Evolutionary conservation across 2,888 invertebrate genomes (phyloP), one percentile per base, ranked within the genome.

Genomic region (Thera obeliscata): DNA sequence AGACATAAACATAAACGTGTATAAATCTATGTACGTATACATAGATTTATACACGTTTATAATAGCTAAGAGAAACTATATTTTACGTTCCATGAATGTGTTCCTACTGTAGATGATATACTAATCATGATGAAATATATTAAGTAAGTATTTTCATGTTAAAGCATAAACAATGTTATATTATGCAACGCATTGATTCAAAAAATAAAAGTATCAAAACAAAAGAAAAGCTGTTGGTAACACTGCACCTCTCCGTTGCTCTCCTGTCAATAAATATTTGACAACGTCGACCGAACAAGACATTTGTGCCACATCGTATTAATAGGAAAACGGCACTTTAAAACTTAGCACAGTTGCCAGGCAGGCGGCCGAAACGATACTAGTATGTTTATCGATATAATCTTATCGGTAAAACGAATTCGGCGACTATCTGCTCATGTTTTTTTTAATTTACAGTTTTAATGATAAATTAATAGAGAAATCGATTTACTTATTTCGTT

Each of bases 211-310:
- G 6, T 7, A 22, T 22, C 22, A 50, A 50, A 41, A 54, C 33
- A 57, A 52, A 56, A 2, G 12, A 2, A 5, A 38, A 59, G 2
- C 8, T 9, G 8, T 9, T 67, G 56, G 60, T 56, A 67, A 64
- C 58, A 59, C 56, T 56, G 36, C 56, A 68, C 64, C 68, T 64
- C 56, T 61, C 55, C 57, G 58, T 33, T 61, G 54, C 48, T 58
- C 57, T 89, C 89, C 91, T 89, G 86, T 83, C 71, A 91, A 58
- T 59, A 69, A 77, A 79, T 81, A 86, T 78, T 87, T 87, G 73
- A 86, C 84, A 64, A 88, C 76, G 66, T 84, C 80, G 68, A 86
- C 72, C 56, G 88, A 80, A 82, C 90, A 91, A 85, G 89, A 90
- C 69, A 69, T 69, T 65, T 65, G 59, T 48, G 35, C 50, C 55